Conservation (phyloP, 2,113 vertebrate species). For the Saimiri boliviensis region DNA sequence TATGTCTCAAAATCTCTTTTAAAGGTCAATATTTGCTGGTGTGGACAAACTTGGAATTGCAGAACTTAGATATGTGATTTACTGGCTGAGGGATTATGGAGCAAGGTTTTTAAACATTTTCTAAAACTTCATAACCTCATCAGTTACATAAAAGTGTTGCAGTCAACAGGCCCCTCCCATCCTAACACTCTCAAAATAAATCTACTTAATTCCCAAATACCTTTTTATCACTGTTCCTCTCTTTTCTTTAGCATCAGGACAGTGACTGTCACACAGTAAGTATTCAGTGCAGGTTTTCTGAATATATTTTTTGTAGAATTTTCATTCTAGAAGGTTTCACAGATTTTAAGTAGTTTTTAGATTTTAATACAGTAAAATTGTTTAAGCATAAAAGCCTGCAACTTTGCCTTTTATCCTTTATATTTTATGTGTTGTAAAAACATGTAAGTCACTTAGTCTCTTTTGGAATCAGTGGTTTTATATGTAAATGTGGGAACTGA, state of each 20-base stretch:
- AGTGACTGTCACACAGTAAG: neutral
- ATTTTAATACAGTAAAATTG: neutral
- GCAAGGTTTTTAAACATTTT: neutral
- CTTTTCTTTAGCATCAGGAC: neutral
- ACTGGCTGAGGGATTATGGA: neutral
- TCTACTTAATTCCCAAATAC: neutral
- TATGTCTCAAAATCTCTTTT: neutral
- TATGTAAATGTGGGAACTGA: neutral
- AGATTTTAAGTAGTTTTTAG: neutral
- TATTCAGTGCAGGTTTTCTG: neutral
- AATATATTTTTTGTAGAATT: neutral
- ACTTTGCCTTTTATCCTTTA: neutral
- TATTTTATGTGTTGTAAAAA: conserved; percentile 31
- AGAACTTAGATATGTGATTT: neutral
- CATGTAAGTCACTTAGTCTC: neutral
- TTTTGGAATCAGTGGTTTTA: neutral
- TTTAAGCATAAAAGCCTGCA: neutral
- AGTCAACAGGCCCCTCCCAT: neutral
- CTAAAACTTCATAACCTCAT: neutral
- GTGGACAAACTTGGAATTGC: neutral
- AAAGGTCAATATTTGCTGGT: conserved; percentile 30
- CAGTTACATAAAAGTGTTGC: neutral
- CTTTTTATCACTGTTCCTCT: neutral
- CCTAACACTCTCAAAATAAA: neutral
- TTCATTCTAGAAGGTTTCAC: neutral